Conservation (phyloP, 2,797 vertebrate species). For the Pangasius larnaudii region DNA sequence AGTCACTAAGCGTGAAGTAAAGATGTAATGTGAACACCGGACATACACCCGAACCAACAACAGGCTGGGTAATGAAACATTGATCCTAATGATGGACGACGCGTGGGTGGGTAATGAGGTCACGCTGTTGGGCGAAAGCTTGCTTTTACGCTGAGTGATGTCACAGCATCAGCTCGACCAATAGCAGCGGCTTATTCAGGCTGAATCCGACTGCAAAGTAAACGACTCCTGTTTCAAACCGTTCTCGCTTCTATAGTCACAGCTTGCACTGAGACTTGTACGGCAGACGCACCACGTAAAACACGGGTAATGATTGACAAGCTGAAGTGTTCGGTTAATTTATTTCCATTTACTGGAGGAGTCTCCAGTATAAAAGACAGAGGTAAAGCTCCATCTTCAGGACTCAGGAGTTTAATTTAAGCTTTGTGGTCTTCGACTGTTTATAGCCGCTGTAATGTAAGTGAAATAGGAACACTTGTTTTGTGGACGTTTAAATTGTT, state of each 20-base stretch:
- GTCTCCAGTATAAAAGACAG: not conserved
- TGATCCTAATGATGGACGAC: constrained; percentile 18
- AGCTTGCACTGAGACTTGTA: not conserved
- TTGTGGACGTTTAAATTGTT: not conserved
- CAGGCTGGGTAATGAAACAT: constrained; percentile 65
- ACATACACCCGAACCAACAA: constrained; percentile 50
- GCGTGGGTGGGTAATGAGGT: constrained; percentile 20
- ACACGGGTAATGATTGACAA: not conserved
- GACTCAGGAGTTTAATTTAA: not conserved
- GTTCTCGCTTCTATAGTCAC: not conserved
- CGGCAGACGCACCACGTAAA: not conserved
- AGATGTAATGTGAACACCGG: constrained; percentile 15
- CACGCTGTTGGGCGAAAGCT: not conserved
- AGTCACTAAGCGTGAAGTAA: constrained; percentile 21
- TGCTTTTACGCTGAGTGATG: not conserved
- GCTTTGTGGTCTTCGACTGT: not conserved
- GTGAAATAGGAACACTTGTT: too few relatives aligned
- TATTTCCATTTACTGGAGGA: not conserved
- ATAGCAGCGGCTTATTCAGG: too few relatives aligned
- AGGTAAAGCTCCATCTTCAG: not conserved
- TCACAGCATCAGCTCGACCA: not conserved
- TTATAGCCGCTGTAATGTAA: too few relatives aligned
- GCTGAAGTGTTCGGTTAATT: too few relatives aligned
- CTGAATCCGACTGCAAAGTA: not conserved
- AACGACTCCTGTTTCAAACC: not conserved